A percentile compares a stretch with the other conserved stretches of the same genome.
Evolutionary conservation across 30 jellyfish, hydroid and myxozoan genomes (phyloP).

Genomic region (Morbakka virulenta): DNA sequence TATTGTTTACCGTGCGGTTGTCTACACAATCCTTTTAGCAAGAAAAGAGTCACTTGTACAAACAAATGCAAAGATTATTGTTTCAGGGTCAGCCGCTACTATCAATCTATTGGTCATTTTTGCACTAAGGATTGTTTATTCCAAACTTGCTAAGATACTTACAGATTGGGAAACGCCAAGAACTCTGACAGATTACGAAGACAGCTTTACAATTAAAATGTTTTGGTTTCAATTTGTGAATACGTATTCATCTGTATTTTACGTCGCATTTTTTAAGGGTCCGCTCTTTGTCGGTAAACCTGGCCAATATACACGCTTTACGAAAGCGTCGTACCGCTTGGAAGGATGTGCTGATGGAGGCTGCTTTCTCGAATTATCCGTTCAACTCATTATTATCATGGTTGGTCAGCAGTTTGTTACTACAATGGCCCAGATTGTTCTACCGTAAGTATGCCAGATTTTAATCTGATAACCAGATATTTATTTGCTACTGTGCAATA

Average conservation of each 20-base stretch:
- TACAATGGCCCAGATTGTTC: conserved; percentile 18
- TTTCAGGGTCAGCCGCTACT: conserved; percentile 50
- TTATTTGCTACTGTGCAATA: too few relatives aligned
- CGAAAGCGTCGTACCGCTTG: conserved; percentile 3
- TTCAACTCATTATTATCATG: conserved; percentile 44
- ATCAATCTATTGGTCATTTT: conserved; percentile 31
- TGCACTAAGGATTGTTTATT: conserved; percentile 17
- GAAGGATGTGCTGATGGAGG: conserved; percentile 68
- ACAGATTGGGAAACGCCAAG: conserved; percentile 72
- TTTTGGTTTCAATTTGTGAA: conserved; percentile 53
- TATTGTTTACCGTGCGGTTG: conserved; percentile 52
- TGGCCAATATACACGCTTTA: conserved; percentile 26
- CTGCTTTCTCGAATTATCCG: conserved; percentile 45
- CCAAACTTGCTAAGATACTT: conserved; percentile 16
- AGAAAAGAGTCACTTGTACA: conserved; percentile 25
- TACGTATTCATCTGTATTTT: conserved; percentile 62
- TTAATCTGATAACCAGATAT: too few relatives aligned
- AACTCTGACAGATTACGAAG: conserved; percentile 46
- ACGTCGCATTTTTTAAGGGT: conserved; percentile 60
- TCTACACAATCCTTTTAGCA: conserved; percentile 31
- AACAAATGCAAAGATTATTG: conserved; percentile 37
- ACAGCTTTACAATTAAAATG: too few relatives aligned
- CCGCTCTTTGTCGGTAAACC: conserved; percentile 57
- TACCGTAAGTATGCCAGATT: conserved; percentile 62
- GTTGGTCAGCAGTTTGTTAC: conserved; percentile 57